Base-by-base conservation (phyloP, 2,888 invertebrate species). In the Epirrita christyi region DNA sequence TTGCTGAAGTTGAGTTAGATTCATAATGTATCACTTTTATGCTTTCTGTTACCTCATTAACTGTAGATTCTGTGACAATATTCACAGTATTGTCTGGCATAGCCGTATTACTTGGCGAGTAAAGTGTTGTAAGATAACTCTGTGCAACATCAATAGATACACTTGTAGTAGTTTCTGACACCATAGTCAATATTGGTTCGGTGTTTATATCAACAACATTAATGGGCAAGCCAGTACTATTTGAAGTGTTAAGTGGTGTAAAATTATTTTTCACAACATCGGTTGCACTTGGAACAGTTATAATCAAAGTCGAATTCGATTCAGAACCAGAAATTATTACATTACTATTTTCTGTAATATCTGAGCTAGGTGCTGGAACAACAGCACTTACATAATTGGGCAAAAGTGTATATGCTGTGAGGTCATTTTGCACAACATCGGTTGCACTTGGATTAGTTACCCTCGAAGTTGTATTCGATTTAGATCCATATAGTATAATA, bases 161-260 rank as follows among this genome's bases (percentile, higher is more conserved):
- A 37, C 36, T 51, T 52, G 34, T 6, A 46, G n/a, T 46, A 10
- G 29, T 13, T 53, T 45, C 21, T 38, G 21, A 15, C 15, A 28
- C 27, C 13, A 13, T 11, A 6, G 29, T 32, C 2, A 52, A 11
- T 52, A 45, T 45, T 34, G 15, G 42, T 54, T 47, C 11, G 37
- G 47, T 48, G 11, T 29, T 6, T 37, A 14, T 48, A 29, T 48
- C 11, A 38, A n/a, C 5, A 14, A 43, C 5, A 43, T 32, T 43
- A 38, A 6, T n/a, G 6, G 43, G n/a, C 9, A 32, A 28, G 7
- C 10, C 14, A 15, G 21, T 21, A 37, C 10, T 40, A 40, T 21
- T 13, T 21, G 13, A 34, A 46, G 2, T 53, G 0, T 40, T 5
- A 34, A 27, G 27, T 10, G 21, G 0, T 36, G 27, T 27, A 8